Evolutionary conservation across 1,140 invertebrate genomes (phyloP).

Genomic region (Phenacoccus solenopsis): DNA sequence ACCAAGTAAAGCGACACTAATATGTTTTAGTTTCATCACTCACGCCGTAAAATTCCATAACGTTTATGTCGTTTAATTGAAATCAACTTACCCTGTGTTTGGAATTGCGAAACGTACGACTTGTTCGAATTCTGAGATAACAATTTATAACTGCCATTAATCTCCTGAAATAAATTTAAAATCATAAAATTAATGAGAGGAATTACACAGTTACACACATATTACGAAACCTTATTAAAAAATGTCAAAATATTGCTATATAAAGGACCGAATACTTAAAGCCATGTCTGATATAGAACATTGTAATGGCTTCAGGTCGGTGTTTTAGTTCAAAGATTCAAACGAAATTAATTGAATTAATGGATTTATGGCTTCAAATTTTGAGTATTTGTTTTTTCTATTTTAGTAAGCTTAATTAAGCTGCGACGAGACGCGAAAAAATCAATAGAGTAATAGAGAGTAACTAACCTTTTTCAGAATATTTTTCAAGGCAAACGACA

Average conservation of each 20-base stretch:
- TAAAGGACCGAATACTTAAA: no score
- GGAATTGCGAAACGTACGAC: neutral
- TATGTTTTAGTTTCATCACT: no score
- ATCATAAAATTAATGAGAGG: neutral
- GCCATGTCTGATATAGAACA: no score
- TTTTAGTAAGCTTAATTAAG: neutral
- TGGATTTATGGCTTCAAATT: neutral
- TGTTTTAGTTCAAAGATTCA: neutral
- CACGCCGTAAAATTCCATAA: no score
- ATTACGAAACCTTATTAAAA: neutral
- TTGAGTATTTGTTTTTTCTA: neutral
- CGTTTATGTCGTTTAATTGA: no score
- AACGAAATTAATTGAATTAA: constrained; percentile 12
- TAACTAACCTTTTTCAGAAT: constrained; percentile 44
- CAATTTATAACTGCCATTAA: constrained; percentile 12
- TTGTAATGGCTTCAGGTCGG: neutral
- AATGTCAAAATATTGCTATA: neutral
- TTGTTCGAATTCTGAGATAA: neutral
- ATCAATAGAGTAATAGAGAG: neutral
- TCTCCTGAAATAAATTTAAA: neutral
- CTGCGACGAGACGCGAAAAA: no score
- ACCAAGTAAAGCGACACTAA: no score
- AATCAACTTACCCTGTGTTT: constrained; percentile 4
- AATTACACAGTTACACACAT: neutral
- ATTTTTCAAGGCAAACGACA: constrained; percentile 50